Base-by-base conservation (phyloP, 2,113 vertebrate species). In the Noctilio leporinus region DNA sequence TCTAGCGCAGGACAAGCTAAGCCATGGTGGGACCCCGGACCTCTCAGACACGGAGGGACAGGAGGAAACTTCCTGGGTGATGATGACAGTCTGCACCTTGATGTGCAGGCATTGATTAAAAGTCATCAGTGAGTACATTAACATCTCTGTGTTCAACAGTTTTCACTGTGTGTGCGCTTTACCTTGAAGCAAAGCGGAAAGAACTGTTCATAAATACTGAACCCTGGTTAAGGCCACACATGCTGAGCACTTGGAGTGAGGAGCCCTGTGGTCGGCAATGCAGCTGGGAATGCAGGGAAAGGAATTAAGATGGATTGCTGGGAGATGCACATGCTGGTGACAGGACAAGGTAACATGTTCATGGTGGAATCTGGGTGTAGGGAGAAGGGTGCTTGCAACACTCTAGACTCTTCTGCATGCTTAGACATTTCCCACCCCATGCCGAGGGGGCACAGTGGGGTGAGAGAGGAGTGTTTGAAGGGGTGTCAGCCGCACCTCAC, bases 191-290 rank as follows among this genome's bases (percentile, higher is more conserved):
- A 10, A 75, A 57, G n/a, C n/a, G n/a, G n/a, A 65, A 59, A 45
- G 38, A 35, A 30, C 33, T 4, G 17, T 3, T 9, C 2, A 0
- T 19, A 35, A 33, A 73, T 8, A 10, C 0, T 16, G 72, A 81
- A 5, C 65, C 64, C 43, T 10, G 9, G 19, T 10, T 49, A 43
- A 47, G 1, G 45, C 17, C 0, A 0, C 0, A 3, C 5, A 0
- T 1, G 43, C 40, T 7, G 10, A 16, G 51, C 0, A 7, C 20
- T 4, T 17, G 17, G 22, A 57, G 26, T 33, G 17, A 40, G 62
- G 24, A 7, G 11, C 7, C 1, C 33, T 15, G 10, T 5, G 15
- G 86, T 35, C 35, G 40, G 64, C 20, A 20, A 19, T 49, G 45
- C 3, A 16, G 51, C 53, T 6, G 35, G 55, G 57, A 28, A 30